phyloP scores from a whole-genome alignment of 2,113 vertebrate genomes.

The Rhinolophus sinicus region DNA sequence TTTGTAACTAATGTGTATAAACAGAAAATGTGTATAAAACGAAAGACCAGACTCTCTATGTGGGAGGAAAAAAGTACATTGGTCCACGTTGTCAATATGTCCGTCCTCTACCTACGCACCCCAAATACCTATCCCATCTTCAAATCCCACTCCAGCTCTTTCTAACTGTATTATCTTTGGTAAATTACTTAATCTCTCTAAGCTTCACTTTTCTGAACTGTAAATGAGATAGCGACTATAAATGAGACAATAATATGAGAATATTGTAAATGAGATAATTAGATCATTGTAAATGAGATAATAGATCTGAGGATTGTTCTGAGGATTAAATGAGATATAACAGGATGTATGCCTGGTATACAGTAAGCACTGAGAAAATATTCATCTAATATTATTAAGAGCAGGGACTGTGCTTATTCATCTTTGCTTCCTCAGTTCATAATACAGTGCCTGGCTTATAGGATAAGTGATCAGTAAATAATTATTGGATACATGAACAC shows the following conservation, averaged over 20 bases:
- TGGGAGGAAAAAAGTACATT: neutral
- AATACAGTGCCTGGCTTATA: neutral
- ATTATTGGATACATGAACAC: neutral
- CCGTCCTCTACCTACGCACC: neutral
- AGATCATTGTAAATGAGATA: neutral
- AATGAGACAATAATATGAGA: neutral
- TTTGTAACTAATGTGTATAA: conserved; percentile 5
- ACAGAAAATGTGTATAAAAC: conserved; percentile 40
- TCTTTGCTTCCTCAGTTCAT: neutral
- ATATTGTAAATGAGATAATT: neutral
- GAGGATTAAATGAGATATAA: neutral
- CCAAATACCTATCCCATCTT: neutral
- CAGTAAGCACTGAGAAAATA: neutral
- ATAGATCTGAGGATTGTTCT: neutral
- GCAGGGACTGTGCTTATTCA: neutral
- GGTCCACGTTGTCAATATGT: neutral
- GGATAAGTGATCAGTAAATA: neutral
- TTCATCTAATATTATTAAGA: neutral
- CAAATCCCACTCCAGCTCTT: neutral
- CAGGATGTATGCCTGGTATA: neutral
- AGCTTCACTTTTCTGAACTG: neutral
- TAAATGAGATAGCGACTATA: neutral
- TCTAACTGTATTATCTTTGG: neutral
- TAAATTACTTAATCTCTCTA: neutral
- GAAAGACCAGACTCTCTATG: neutral